A percentile compares a stretch with the other conserved stretches of the same genome.
These are phyloP conservation scores for Bellardia pandia DNA, from an alignment of 2,888 invertebrate species.

Conservation along the genomic window DNA sequence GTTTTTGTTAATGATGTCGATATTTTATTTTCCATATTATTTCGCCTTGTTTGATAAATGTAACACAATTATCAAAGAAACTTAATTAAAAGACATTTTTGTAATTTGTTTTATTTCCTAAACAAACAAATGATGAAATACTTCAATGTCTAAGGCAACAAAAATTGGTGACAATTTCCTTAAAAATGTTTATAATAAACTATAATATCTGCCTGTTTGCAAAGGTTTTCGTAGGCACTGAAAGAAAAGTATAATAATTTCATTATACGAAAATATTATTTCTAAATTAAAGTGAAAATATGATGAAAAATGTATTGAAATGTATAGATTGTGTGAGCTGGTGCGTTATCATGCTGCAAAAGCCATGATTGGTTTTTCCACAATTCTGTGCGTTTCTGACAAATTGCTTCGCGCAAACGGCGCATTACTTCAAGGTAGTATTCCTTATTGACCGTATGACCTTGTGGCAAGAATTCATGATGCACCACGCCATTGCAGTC, in stretches of 20 bases:
- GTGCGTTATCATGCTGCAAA: too few relatives aligned
- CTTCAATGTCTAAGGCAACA: conserved; percentile 46
- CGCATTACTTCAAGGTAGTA: too few relatives aligned
- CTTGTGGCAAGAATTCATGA: too few relatives aligned
- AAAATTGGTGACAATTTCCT: conserved; percentile 60
- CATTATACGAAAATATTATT: too few relatives aligned
- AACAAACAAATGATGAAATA: conserved; percentile 64
- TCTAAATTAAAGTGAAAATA: too few relatives aligned
- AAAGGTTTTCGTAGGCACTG: conserved; percentile 27
- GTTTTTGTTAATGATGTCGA: conserved; percentile 63
- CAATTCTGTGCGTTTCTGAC: too few relatives aligned
- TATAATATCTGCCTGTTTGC: conserved; percentile 32
- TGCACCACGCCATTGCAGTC: too few relatives aligned
- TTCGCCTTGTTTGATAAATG: conserved; percentile 49
- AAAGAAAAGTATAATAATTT: conserved; percentile 4
- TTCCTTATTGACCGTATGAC: too few relatives aligned
- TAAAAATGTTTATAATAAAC: conserved; percentile 62
- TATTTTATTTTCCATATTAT: conserved; percentile 62
- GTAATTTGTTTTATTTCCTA: conserved; percentile 64
- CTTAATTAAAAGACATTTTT: conserved; percentile 70
- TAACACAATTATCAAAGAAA: conserved; percentile 69
- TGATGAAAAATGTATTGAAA: too few relatives aligned
- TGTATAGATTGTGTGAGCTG: too few relatives aligned
- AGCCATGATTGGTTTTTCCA: too few relatives aligned
- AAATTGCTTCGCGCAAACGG: too few relatives aligned